Percentiles rank a stretch among this genome's conserved stretches.
phyloP scores from a whole-genome alignment of 2,888 invertebrate genomes.

The Drosophila dives region DNA sequence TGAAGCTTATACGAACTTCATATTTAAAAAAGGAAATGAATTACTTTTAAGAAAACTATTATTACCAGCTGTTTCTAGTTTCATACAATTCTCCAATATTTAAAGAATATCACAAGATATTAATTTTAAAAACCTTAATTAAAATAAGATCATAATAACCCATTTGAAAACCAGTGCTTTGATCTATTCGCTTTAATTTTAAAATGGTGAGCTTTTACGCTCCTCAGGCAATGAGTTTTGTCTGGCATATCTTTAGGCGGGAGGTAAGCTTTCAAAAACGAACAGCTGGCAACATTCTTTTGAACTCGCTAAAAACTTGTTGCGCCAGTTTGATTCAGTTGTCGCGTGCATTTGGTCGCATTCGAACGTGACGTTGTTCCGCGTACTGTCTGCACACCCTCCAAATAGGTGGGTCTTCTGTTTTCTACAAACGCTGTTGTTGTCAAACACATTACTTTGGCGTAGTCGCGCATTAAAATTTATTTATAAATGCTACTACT shows the following conservation, averaged over 20 bases:
- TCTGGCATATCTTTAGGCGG: constrained; percentile 29
- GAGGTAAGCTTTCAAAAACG: constrained; percentile 9
- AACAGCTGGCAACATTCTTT: constrained; percentile 39
- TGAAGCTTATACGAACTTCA: background rate
- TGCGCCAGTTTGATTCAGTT: constrained; percentile 66
- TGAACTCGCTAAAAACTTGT: constrained; percentile 54
- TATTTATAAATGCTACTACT: constrained; percentile 46
- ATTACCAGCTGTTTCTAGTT: background rate
- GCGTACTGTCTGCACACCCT: constrained; percentile 9
- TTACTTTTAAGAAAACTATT: background rate
- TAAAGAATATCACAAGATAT: background rate
- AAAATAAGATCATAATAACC: no score
- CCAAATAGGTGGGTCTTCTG: constrained; percentile 54
- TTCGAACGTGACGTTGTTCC: constrained; percentile 38
- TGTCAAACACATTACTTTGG: constrained; percentile 41
- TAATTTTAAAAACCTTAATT: background rate
- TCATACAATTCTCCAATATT: accelerated
- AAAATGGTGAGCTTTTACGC: background rate
- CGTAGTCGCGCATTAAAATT: constrained; percentile 49
- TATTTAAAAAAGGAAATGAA: background rate
- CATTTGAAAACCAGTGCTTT: background rate
- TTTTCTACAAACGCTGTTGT: constrained; percentile 24
- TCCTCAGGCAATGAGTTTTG: background rate
- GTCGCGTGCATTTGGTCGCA: constrained; percentile 39
- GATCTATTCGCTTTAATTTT: background rate